Base-by-base conservation (phyloP, 2,113 vertebrate species). In the Acrocephalus arundinaceus region DNA sequence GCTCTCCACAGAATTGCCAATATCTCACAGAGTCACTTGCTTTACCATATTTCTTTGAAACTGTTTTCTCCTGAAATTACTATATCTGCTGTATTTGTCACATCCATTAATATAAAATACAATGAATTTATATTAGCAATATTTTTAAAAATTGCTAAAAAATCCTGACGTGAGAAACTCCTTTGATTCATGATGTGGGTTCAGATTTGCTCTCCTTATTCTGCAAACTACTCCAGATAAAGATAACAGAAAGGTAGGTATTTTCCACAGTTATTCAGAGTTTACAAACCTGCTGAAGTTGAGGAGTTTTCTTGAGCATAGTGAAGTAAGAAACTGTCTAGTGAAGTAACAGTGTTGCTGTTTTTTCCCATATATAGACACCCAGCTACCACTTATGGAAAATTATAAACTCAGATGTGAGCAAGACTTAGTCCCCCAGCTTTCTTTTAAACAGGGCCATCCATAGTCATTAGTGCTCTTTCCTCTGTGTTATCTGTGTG, bases 31-130 rank as follows among this genome's bases (percentile, higher is more conserved):
- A 95, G 93, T 93, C 92, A 41, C 39, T 91, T 74, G 66, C 48
- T 65, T 94, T 33, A 57, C 43, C 86, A 95, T 95, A 96, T 93
- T 90, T 89, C 94, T 95, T 91, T 66, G 67, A 97, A 97, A 90
- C 17, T 49, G 82, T 89, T 96, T 96, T 95, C 78, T 93, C 78
- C 73, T 55, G 63, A 89, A 95, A 96, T 96, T 77, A 71, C 77
- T 92, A 2, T 87, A 71, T 86, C 90, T 87, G 57, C 62, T n/a
- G 33, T 89, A 52, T 87, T 90, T 97, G 96, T 94, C 87, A 92
- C 70, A 95, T 85, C 81, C 70, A 92, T 94, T 85, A 93, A 70
- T 75, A 79, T 83, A 90, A 95, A 92, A 68, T 31, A 70, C 41
- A 95, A 91, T 85, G 39, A 66, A 85, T 79, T 85, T 73, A 58